phyloP scores from a whole-genome alignment of 92 coral and sea anemone species.

The Paramuricea clavata region DNA sequence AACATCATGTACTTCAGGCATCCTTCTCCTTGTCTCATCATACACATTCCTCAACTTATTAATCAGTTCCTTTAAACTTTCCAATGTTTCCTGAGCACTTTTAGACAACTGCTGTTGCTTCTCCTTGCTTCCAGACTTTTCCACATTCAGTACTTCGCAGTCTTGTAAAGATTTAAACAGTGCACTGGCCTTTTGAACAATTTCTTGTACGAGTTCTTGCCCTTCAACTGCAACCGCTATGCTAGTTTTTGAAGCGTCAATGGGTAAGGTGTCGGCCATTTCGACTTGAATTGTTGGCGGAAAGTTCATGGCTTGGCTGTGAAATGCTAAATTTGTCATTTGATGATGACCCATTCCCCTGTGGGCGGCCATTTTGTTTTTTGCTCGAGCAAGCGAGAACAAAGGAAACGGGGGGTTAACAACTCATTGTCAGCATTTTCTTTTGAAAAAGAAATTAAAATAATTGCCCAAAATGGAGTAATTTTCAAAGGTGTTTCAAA shows the following conservation, averaged over 20 bases:
- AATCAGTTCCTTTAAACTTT: slow-evolving; percentile 38
- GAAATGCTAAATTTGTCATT: slow-evolving; percentile 28
- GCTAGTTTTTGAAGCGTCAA: slow-evolving; percentile 32
- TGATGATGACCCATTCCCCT: slow-evolving; percentile 4
- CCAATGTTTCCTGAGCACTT: slow-evolving; percentile 19
- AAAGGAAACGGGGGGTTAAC: neutral
- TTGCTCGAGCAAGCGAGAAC: neutral
- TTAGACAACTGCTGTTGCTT: slow-evolving; percentile 31
- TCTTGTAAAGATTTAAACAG: slow-evolving; percentile 25
- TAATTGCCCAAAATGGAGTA: neutral
- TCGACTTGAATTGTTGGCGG: slow-evolving; percentile 42
- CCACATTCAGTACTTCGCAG: slow-evolving; percentile 36
- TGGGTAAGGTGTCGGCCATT: slow-evolving; percentile 21
- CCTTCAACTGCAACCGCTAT: slow-evolving; percentile 33
- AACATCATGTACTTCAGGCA: slow-evolving; percentile 41
- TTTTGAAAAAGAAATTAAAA: too few species aligned
- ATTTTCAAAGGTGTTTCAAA: too few species aligned
- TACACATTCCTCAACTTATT: slow-evolving; percentile 19
- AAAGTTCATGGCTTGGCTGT: slow-evolving; percentile 30
- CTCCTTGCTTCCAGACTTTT: slow-evolving; percentile 41
- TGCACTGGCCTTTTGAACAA: slow-evolving; percentile 24
- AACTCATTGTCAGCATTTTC: neutral
- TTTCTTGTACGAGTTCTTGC: slow-evolving; percentile 23
- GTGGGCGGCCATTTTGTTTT: slow-evolving; percentile 40
- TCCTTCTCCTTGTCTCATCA: slow-evolving; percentile 36